phyloP scores from a whole-genome alignment of 2,797 vertebrate species.

The Agapornis canus region DNA sequence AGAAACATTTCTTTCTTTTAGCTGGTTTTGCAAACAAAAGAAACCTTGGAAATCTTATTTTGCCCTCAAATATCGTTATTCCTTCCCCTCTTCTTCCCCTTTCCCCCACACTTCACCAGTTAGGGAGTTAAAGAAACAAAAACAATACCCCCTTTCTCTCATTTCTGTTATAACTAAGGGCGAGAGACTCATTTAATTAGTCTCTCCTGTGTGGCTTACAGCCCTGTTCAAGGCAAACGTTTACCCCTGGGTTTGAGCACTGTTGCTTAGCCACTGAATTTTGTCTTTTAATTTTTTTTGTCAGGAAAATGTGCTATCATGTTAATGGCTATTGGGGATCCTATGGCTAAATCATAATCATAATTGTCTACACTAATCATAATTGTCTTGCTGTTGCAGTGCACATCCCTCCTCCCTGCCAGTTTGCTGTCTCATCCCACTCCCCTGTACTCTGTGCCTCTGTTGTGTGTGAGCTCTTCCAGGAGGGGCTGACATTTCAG shows the following conservation, averaged over 20 bases:
- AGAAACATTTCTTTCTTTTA: neutral
- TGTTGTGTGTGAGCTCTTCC: accelerated
- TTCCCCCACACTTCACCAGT: neutral
- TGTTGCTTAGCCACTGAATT: neutral
- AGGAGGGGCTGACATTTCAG: neutral
- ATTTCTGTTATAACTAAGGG: constrained; percentile 7
- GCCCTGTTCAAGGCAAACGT: neutral
- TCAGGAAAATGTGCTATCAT: constrained; percentile 8
- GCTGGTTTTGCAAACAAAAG: constrained; percentile 31
- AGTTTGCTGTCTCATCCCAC: neutral
- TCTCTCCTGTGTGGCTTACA: neutral
- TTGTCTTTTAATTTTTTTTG: neutral
- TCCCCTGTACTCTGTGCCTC: neutral
- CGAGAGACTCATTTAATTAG: neutral
- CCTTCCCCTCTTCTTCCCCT: neutral
- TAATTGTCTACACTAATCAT: constrained; percentile 49
- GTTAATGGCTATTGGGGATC: constrained; percentile 39
- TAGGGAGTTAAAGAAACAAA: neutral
- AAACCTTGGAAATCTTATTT: constrained; percentile 28
- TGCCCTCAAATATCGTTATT: neutral
- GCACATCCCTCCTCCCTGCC: neutral
- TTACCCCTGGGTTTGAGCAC: neutral
- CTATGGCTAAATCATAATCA: constrained; percentile 40
- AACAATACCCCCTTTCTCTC: neutral
- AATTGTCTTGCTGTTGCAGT: constrained; percentile 26